Evolutionary conservation across 2,113 vertebrate genomes (phyloP), one percentile per base, ranked within the genome.

Genomic region (Pseudopipra pipra): DNA sequence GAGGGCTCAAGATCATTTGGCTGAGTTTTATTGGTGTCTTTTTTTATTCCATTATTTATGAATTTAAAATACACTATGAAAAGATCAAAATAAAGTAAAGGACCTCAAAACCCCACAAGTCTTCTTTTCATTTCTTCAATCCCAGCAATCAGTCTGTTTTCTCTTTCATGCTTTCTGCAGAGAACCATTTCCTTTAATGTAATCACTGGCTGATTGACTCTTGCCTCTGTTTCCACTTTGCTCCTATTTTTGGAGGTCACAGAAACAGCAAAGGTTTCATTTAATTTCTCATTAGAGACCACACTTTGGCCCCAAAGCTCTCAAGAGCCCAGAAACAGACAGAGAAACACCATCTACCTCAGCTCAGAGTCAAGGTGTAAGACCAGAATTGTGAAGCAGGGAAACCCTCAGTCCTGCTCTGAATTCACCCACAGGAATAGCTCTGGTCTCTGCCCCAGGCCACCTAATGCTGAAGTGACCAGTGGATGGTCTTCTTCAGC

Each of bases 161-260:
- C 81, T 94, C 75, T 89, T 95, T 90, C 65, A 92, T 94, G 90
- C 79, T 87, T 94, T 95, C 90, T 4, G 3, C 59, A 83, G 72
- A 94, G 85, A 93, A 84, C 49, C 70, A 75, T 90, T 94, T 94
- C 84, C 62, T 93, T 89, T 89, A 90, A 86, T 71, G 70, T 87
- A 94, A 93, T 94, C 93, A 92, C 79, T 78, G 44, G 20, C 70
- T 94, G 90, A 96, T 94, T 96, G 93, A 94, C 92, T 96, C 89
- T 92, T 81, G 68, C 73, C 90, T 90, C 92, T 93, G 80, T 92
- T 96, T 96, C 82, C 72, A 65, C 49, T 93, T 93, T 94, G 56
- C 56, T 90, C 65, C 70, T 93, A 65, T 93, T 93, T 85, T 72
- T 75, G 76, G 70, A 96, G 88, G 88, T 86, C 88, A 76, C 56